Base-by-base conservation (phyloP, 92 coral and sea anemone species). In the Porites evermanni region DNA sequence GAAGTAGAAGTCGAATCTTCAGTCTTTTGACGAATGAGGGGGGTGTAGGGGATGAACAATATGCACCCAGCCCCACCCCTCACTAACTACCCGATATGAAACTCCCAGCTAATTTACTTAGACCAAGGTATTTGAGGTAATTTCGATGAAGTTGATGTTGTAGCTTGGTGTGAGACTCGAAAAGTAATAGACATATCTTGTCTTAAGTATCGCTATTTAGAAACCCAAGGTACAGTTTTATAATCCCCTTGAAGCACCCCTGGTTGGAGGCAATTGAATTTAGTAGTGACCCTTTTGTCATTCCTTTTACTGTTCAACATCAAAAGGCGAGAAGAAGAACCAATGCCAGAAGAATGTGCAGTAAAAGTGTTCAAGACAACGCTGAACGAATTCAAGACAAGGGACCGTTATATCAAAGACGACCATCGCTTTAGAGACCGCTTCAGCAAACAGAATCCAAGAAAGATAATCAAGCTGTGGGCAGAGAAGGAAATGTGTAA, bases 401-500 rank as follows among this genome's bases (percentile, higher is more conserved):
- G 99, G 21, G 99, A 97, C 84, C 92, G 99, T 47, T 97, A 97
- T 79, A 97, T 97, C 87, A 95, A 90, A 74, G 99, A 97, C 71
- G 99, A 97, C 82, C 99, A 97, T 81, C 95, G 99, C 54, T 97
- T 97, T 73, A 88, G 86, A 64, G 99, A 95, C 83, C 96, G 99
- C 86, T 90, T 97, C 61, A 93, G 98, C 83, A 95, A 97, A 72
- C 99, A 97, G 81, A 97, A 97, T 78, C 99, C 99, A 61, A 91
- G 99, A 61, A 97, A 97, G 77, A 81, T 94, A 5, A 95, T 97
- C 73, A 94, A 91, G 66, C 91, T 97, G 26, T 97, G 99, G 99
- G 99, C 99, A 52, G 99, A 97, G 89, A 97, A 97, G 74, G 99
- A 97, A 76, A 95, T 97, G 99, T 97, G 99, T 68, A 97, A 97